A percentile compares a stretch with the other conserved stretches of the same genome.
Evolutionary conservation across 2,113 vertebrate species (phyloP).

Genomic region (Zeus faber): DNA sequence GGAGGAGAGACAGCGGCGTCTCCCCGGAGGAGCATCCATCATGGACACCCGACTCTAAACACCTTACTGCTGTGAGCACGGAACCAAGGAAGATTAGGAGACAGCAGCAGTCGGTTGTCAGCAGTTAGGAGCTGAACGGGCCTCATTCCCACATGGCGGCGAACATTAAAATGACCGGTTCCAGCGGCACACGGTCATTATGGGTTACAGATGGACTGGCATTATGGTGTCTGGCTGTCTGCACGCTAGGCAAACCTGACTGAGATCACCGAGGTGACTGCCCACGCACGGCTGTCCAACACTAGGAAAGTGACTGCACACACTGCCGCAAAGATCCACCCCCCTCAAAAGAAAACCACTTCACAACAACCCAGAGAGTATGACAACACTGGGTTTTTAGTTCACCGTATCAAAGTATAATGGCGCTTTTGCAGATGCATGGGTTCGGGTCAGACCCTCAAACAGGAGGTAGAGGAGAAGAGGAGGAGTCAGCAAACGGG

Average conservation of each 20-base stretch:
- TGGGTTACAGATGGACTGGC: conserved; percentile 66
- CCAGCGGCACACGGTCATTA: conserved; percentile 66
- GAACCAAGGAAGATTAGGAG: conserved; percentile 61
- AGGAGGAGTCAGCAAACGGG: no score
- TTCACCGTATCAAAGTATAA: no score
- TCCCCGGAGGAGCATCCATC: conserved; percentile 66
- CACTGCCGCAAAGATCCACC: conserved; percentile 62
- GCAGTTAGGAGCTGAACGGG: conserved; percentile 47
- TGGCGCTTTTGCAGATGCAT: no score
- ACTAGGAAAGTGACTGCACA: conserved; percentile 60
- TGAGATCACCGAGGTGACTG: conserved; percentile 68
- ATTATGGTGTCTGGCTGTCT: conserved; percentile 74
- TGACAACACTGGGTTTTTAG: conserved; percentile 46
- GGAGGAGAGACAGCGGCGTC: conserved; percentile 54
- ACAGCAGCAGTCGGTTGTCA: conserved; percentile 39
- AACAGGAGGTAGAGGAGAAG: no score
- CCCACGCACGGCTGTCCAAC: conserved; percentile 51
- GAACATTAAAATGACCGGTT: conserved; percentile 69
- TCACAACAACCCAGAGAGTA: conserved; percentile 51
- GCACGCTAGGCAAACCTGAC: conserved; percentile 66
- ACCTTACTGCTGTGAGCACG: conserved; percentile 58
- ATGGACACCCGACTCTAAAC: conserved; percentile 63
- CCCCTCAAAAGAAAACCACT: conserved; percentile 61
- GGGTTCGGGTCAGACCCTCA: no score
- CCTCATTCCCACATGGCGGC: conserved; percentile 53